Conservation (phyloP, 2,113 vertebrate species). For the Onychostoma macrolepis region DNA sequence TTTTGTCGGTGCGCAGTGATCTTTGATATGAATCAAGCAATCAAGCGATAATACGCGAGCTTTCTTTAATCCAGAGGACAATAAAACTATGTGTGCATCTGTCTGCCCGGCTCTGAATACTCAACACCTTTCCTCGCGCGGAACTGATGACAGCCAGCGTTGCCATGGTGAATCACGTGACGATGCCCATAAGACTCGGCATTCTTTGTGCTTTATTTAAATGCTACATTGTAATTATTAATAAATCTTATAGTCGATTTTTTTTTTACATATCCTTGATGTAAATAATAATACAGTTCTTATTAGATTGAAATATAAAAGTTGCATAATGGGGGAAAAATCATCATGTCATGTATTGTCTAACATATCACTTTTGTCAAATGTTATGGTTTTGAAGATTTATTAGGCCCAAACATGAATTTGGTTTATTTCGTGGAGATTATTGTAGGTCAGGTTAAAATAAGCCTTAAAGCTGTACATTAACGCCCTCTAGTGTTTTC, state of each 20-base stretch:
- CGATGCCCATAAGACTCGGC: constrained; percentile 63
- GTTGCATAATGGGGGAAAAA: neutral
- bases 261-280: neutral
- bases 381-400: neutral
- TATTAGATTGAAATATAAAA: neutral
- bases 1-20: constrained; percentile 66
- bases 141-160: constrained; percentile 74
- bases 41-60: neutral
- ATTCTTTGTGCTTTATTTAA: neutral
- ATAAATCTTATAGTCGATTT: neutral
- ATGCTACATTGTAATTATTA: neutral
- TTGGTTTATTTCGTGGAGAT: neutral
- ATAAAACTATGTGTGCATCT: constrained; percentile 13
- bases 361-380: neutral
- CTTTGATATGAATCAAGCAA: neutral
- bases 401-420: neutral
- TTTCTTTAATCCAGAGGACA: constrained; percentile 13
- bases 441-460: neutral
- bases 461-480: neutral
- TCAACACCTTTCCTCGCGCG: constrained; percentile 58
- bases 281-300: neutral
- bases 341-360: neutral
- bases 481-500: constrained; percentile 22
- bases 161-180: constrained; percentile 82
- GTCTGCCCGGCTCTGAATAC: constrained; percentile 25